Base-by-base conservation (phyloP, 2,113 vertebrate genomes). In the Speoplatyrhinus poulsoni region DNA sequence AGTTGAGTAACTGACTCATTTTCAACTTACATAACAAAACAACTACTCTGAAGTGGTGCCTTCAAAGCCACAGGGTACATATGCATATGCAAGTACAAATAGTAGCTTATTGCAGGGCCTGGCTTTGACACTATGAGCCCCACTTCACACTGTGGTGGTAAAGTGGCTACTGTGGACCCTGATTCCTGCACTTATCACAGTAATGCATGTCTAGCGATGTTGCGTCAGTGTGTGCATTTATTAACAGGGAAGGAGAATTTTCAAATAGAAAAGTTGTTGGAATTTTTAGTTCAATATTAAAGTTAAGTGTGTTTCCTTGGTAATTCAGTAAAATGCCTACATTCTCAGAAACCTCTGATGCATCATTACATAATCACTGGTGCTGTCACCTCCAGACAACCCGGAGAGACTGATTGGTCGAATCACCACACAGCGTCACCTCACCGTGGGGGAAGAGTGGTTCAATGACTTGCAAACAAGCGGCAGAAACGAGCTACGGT, bases 381-480 rank as follows among this genome's bases (percentile, higher is more conserved):
- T 36, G 52, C 61, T 73, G 0, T 54, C 55, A 67, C 77, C 71
- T 73, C 9, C 88, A 99, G 98, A 99, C 73, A 98, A 96, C 58
- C 95, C 95, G 0, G 96, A 98, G 47, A 93, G 94, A 12, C 92
- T 99, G 73, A 98, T 99, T 88, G 96, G 97, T 87, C 95, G 98
- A 17, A 85, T 99, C 87, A 94, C 96, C 62, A 98, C 96, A 0
- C 98, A 99, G 90, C 90, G 98, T 67, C 97, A 98, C 85, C 88
- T 99, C 82, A 94, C 96, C 0, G 98, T 98, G 65, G 97, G 96
- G 1, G 97, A 98, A 13, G 96, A 98, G 76, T 99, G 98, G 98
- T 97, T 93, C 59, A 96, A 96, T 74, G 98, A 99, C 82, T 91
- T 96, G 69, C 97, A 99, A 86, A 96, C 93, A 68, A 89, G 91